Conservation (phyloP, 2,797 vertebrate genomes). For the Pseudopleuronectes americanus region DNA sequence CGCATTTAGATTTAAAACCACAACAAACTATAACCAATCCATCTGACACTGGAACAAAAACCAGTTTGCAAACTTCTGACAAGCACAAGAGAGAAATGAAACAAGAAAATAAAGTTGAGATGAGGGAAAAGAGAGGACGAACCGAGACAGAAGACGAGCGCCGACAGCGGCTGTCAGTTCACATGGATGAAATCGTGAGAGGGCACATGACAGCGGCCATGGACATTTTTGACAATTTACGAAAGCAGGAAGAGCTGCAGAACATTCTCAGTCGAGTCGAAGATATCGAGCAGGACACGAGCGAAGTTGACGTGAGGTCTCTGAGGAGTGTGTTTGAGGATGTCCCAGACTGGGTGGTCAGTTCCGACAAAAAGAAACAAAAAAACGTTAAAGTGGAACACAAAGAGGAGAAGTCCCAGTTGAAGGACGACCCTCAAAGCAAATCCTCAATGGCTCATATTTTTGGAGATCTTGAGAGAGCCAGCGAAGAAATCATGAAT, state of each 20-base stretch:
- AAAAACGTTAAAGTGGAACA: constrained; percentile 52
- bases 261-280: constrained; percentile 88
- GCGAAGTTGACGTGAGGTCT: constrained; percentile 84
- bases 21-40: constrained; percentile 16
- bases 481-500: constrained; percentile 90
- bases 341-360: constrained; percentile 85
- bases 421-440: constrained; percentile 71
- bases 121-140: constrained; percentile 78
- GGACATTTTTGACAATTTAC: constrained; percentile 89
- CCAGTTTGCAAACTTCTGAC: constrained; percentile 35
- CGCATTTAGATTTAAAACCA: constrained; percentile 25
- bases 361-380: constrained; percentile 59
- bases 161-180: constrained; percentile 88
- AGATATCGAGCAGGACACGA: constrained; percentile 88
- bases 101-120: constrained; percentile 71
- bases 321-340: constrained; percentile 88
- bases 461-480: constrained; percentile 92
- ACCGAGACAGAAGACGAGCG: constrained; percentile 86
- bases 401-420: constrained; percentile 53
- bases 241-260: constrained; percentile 88
- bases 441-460: constrained; percentile 86
- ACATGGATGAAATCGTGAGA: constrained; percentile 93
- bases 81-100: constrained; percentile 7
- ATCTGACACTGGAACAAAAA: constrained; percentile 7
- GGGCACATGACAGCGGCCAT: constrained; percentile 86